Evolutionary conservation across 2,113 vertebrate species (phyloP), one percentile per base, ranked within the genome.

Genomic region (Polypterus senegalus): DNA sequence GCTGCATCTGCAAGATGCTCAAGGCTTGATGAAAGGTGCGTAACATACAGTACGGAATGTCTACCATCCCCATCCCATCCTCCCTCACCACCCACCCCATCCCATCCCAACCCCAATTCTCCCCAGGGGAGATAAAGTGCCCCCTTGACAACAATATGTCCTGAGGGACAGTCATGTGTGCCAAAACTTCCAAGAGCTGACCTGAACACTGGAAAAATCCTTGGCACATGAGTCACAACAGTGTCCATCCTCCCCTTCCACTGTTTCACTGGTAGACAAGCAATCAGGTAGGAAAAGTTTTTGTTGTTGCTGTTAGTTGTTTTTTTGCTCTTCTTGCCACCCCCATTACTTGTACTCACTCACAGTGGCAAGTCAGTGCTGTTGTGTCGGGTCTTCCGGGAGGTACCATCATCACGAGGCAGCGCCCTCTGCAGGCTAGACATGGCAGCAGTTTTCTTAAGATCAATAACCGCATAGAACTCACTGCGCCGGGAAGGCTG

Each of bases 331-430:
- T 48, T 27, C 61, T n/a, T 70, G 66, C 67, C 74, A 6, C 55
- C n/a, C 55, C 9, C 11, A 6, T 9, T 47, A 46, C 1, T 59
- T 5, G 6, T 11, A 27, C 49, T 69, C 65, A 70, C 73, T 85
- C 81, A 97, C 75, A 98, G 87, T 76, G 96, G 96, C 88, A 98
- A 90, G 85, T 97, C 96, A 49, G 95, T 97, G 88, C 96, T 99
- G 86, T 99, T 98, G 82, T 99, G 96, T 64, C 96, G 89, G 54
- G 95, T 99, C 79, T 99, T 99, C 80, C 96, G 83, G 6, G 94
- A 88, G 6, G 96, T 97, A 64, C 96, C 96, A 49, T 99, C 95
- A 9, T 99, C 96, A 51, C 91, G 86, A 27, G 96, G 96, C 80
- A 94, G 87, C 5, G 96, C 95, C 77, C 94, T 89, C 81, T 99